A percentile compares a stretch with the other conserved stretches of the same genome.
Evolutionary conservation across 2,888 invertebrate species (phyloP).

Genomic region (Peribatodes rhomboidaria): DNA sequence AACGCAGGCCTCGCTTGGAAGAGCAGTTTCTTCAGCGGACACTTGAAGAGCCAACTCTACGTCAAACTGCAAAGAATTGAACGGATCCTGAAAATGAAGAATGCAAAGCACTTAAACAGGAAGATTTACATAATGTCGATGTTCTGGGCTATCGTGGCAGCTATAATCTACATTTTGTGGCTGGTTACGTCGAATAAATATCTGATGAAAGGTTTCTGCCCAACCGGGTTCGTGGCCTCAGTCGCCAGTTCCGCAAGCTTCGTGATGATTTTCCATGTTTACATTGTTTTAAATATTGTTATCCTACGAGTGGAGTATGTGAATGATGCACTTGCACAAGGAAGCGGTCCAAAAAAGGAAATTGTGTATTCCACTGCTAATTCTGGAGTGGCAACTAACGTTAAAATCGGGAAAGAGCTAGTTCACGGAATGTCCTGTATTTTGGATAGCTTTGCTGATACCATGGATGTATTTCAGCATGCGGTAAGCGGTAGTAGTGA

Average conservation of each 20-base stretch:
- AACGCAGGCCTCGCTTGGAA: slow-evolving; percentile 53
- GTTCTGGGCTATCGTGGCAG: slow-evolving; percentile 18
- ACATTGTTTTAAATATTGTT: slow-evolving; percentile 56
- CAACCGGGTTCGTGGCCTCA: slow-evolving; percentile 46
- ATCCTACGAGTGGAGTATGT: slow-evolving; percentile 56
- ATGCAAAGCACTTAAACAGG: slow-evolving; percentile 52
- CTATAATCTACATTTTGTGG: slow-evolving; percentile 42
- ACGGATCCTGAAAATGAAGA: slow-evolving; percentile 55
- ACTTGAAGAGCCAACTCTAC: slow-evolving; percentile 59
- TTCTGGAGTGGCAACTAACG: slow-evolving; percentile 9
- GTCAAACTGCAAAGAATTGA: slow-evolving; percentile 72
- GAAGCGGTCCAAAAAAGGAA: slow-evolving; percentile 20
- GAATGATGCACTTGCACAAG: slow-evolving; percentile 54
- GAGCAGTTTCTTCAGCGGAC: slow-evolving; percentile 50
- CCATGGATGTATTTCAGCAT: slow-evolving; percentile 60
- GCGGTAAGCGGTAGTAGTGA: slow-evolving; percentile 53
- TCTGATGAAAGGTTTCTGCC: slow-evolving; percentile 51
- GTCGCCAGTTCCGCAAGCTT: slow-evolving; percentile 49
- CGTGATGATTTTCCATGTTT: slow-evolving; percentile 55
- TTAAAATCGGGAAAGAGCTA: slow-evolving; percentile 43
- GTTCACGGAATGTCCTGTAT: slow-evolving; percentile 55
- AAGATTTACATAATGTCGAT: slow-evolving; percentile 42
- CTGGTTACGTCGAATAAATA: slow-evolving; percentile 49
- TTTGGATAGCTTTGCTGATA: slow-evolving; percentile 59
- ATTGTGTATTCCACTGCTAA: slow-evolving; percentile 20